phyloP scores from a whole-genome alignment of 2,888 invertebrate genomes.

The Watsonalla cultraria region DNA sequence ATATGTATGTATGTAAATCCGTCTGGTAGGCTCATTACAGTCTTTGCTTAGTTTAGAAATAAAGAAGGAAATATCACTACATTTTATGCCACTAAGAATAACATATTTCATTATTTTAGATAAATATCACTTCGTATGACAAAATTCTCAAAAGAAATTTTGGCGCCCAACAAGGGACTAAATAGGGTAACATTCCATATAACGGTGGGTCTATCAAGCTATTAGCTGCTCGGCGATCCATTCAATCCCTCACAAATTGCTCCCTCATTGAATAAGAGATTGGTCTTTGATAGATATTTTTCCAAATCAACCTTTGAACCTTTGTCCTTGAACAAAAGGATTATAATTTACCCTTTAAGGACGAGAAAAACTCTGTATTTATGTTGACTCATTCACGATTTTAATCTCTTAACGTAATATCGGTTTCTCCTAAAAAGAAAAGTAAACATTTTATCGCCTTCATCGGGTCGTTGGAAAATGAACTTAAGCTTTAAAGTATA shows the following conservation, averaged over 20 bases:
- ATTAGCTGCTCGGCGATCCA: not conserved
- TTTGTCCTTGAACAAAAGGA: not conserved
- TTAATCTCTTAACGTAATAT: not conserved
- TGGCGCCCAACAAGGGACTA: not conserved
- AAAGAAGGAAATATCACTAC: too few species aligned
- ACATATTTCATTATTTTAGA: too few species aligned
- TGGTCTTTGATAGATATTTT: not conserved
- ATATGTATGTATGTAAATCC: too few species aligned
- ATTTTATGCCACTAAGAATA: too few species aligned
- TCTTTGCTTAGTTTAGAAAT: too few species aligned
- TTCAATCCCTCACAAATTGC: not conserved
- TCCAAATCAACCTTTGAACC: not conserved
- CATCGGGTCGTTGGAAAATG: not conserved
- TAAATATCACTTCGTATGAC: too few species aligned
- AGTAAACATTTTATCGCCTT: not conserved
- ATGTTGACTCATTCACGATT: not conserved
- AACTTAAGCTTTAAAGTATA: not conserved
- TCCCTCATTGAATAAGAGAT: not conserved
- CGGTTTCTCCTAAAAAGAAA: not conserved
- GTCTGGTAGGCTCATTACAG: too few species aligned
- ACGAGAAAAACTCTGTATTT: not conserved
- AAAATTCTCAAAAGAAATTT: not conserved
- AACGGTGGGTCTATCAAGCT: too few species aligned
- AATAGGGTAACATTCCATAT: not conserved
- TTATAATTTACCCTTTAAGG: not conserved